These are phyloP conservation scores for Apotomis capreana DNA, from an alignment of 2,888 invertebrate genomes.

Conservation along the genomic window DNA sequence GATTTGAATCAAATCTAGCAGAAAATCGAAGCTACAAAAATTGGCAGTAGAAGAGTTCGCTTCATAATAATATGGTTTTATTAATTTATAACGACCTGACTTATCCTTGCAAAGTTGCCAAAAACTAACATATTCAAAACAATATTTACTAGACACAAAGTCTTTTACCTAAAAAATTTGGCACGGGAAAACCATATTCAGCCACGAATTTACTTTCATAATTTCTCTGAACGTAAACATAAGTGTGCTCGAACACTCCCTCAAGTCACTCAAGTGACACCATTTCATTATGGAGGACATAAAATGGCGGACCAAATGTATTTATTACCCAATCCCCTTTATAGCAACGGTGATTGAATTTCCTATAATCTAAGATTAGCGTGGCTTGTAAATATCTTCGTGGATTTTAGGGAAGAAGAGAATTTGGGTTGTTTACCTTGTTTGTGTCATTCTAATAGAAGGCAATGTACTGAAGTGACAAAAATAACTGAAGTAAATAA, in stretches of 20 bases:
- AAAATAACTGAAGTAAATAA: too few relatives aligned
- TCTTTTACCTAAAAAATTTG: not conserved
- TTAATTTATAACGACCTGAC: too few relatives aligned
- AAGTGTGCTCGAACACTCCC: slow-evolving; percentile 25
- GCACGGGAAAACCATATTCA: not conserved
- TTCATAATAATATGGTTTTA: too few relatives aligned
- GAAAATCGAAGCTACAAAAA: too few relatives aligned
- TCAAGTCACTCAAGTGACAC: slow-evolving; percentile 25
- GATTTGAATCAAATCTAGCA: too few relatives aligned
- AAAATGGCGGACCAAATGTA: slow-evolving; percentile 31
- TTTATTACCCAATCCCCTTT: slow-evolving; percentile 31
- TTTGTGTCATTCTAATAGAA: not conserved
- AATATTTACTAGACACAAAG: not conserved
- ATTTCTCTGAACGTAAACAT: slow-evolving; percentile 3
- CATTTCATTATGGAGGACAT: slow-evolving; percentile 30
- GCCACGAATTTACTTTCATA: not conserved
- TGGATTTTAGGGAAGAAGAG: not conserved
- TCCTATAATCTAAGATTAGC: slow-evolving; percentile 27
- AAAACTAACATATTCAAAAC: too few relatives aligned
- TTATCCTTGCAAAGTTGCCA: too few relatives aligned
- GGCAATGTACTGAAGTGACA: too few relatives aligned
- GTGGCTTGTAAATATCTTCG: slow-evolving; percentile 16
- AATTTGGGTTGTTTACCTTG: not conserved
- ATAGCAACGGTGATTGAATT: slow-evolving; percentile 31
- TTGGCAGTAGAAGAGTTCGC: too few relatives aligned